Evolutionary conservation across 2,888 invertebrate species (phyloP).

Genomic region (Caenorhabditis sp.): DNA sequence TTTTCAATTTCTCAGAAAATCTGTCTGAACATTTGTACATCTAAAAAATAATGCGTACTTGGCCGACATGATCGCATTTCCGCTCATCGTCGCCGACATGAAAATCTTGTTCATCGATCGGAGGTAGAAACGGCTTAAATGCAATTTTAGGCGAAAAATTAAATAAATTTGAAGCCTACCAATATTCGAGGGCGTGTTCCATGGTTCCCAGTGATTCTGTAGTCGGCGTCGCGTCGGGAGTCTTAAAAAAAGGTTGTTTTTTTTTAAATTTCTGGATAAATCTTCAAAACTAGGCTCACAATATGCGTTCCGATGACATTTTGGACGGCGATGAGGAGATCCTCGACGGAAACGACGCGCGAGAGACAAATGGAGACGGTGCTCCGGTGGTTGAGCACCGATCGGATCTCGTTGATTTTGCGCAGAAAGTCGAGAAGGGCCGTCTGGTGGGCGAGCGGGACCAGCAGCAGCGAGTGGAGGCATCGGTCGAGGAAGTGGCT

Average conservation of each 20-base stretch:
- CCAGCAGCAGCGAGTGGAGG: constrained; percentile 36
- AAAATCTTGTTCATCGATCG: not conserved
- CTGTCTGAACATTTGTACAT: not conserved
- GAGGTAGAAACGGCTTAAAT: not conserved
- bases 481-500: constrained; percentile 42
- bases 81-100: not conserved
- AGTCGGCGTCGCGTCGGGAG: too few species aligned
- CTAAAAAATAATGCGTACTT: too few species aligned
- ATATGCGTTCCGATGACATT: constrained; percentile 24
- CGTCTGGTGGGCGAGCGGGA: constrained; percentile 13
- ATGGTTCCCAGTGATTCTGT: too few species aligned
- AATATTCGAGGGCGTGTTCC: not conserved
- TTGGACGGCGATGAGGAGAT: constrained; percentile 32
- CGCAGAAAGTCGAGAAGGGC: constrained; percentile 34
- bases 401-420: constrained; percentile 46
- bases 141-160: too few species aligned
- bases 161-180: too few species aligned
- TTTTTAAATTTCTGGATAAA: too few species aligned
- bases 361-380: constrained; percentile 52
- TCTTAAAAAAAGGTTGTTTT: too few species aligned
- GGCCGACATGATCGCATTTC: not conserved
- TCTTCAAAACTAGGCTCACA: not conserved
- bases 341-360: constrained; percentile 45
- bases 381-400: constrained; percentile 24
- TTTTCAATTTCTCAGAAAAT: not conserved